Conservation (phyloP, 2,113 vertebrate species). For the Dendropsophus ebraccatus region DNA sequence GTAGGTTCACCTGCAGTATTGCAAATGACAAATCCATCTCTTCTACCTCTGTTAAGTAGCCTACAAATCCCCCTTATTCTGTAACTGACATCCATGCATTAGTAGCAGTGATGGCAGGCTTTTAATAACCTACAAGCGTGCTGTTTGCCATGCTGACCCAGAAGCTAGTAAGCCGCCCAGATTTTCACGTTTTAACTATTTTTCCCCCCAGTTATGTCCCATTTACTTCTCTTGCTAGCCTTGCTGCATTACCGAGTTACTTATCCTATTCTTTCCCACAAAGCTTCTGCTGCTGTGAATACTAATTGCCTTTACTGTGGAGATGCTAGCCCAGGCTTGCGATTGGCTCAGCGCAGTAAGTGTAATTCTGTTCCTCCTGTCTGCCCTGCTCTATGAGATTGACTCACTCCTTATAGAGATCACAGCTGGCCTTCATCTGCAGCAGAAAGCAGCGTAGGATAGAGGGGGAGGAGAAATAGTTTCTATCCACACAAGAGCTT, state of each 20-base stretch:
- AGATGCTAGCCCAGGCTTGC: constrained; percentile 46
- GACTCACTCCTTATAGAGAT: constrained; percentile 60
- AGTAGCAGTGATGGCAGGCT: not conserved
- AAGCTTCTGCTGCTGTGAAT: constrained; percentile 42
- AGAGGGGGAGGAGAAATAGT: constrained; percentile 56
- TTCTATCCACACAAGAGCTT: constrained; percentile 55
- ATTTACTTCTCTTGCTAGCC: not conserved
- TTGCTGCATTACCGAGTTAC: constrained; percentile 60
- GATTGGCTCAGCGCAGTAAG: constrained; percentile 46
- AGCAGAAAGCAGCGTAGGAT: constrained; percentile 56
- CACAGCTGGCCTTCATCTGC: constrained; percentile 59
- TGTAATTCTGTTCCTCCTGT: constrained; percentile 52
- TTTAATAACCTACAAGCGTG: not conserved
- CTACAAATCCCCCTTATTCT: not conserved
- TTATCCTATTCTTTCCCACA: constrained; percentile 36
- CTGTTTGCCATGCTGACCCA: not conserved
- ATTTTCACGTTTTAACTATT: not conserved
- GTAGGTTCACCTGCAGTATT: not conserved
- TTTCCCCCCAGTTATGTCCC: not conserved
- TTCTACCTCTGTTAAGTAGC: not conserved
- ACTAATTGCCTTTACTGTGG: constrained; percentile 52
- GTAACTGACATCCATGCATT: not conserved
- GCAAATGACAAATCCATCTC: not conserved
- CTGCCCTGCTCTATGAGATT: constrained; percentile 49
- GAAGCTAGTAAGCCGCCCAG: not conserved